phyloP scores from a whole-genome alignment of 1,140 invertebrate genomes.

The Leptoteleia sp. region DNA sequence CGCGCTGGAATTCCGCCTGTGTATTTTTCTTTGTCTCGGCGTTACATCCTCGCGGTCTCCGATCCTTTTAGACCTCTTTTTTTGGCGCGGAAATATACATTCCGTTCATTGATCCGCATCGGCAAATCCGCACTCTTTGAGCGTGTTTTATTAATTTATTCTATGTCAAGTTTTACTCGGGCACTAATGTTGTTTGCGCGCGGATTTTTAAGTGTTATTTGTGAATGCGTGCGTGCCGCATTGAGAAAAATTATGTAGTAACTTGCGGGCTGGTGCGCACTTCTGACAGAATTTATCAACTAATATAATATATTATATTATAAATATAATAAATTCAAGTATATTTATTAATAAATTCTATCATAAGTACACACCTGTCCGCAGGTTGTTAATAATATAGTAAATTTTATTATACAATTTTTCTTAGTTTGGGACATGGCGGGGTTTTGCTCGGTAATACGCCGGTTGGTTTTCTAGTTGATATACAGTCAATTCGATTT shows the following conservation, averaged over 20 bases:
- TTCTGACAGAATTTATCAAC: too few relatives aligned
- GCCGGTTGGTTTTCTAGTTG: constrained; percentile 8
- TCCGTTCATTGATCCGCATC: constrained; percentile 33
- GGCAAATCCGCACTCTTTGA: constrained; percentile 50
- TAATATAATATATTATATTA: too few relatives aligned
- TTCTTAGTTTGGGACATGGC: too few relatives aligned
- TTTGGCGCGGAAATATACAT: constrained; percentile 26
- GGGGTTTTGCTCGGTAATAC: background rate
- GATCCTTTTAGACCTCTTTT: constrained; percentile 20
- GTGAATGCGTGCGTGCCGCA: background rate
- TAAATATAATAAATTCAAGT: too few relatives aligned
- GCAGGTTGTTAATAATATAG: too few relatives aligned
- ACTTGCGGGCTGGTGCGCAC: too few relatives aligned
- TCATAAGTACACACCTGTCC: too few relatives aligned
- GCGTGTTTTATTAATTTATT: constrained; percentile 50
- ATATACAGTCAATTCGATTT: background rate
- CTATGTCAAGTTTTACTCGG: constrained; percentile 35
- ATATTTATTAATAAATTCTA: too few relatives aligned
- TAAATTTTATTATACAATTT: too few relatives aligned
- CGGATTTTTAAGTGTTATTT: constrained; percentile 21
- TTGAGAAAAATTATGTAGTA: background rate
- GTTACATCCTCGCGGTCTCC: constrained; percentile 20
- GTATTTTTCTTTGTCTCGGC: constrained; percentile 54
- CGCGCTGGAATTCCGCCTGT: constrained; percentile 35
- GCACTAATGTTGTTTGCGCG: constrained; percentile 29